Conservation (phyloP, 2,888 invertebrate species). For the Mesoligia furuncula region DNA sequence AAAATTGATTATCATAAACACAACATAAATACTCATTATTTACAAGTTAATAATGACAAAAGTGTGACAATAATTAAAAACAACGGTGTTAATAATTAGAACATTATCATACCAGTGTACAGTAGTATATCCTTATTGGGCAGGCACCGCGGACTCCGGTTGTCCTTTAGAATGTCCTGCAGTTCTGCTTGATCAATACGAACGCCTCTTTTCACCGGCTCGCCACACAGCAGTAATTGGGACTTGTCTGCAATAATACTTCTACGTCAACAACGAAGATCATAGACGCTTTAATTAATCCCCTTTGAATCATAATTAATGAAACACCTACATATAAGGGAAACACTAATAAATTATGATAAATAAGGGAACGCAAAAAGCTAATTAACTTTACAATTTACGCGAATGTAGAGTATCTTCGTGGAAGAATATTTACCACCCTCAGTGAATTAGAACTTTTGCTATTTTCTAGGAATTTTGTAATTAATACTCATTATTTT, state of each 20-base stretch:
- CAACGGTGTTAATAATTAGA: conserved; percentile 11
- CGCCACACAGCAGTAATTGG: conserved; percentile 92
- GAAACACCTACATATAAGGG: conserved; percentile 34
- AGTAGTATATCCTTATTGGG: conserved; percentile 92
- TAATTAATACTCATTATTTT: background rate
- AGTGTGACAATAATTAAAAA: conserved; percentile 12
- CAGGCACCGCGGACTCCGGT: conserved; percentile 92
- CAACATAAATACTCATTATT: conserved; percentile 24
- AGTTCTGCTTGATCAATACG: conserved; percentile 87
- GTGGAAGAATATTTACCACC: conserved; percentile 29
- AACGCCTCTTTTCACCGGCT: conserved; percentile 90
- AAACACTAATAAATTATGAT: conserved; percentile 25
- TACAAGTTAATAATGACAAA: background rate
- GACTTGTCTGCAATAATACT: conserved; percentile 91
- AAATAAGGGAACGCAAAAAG: conserved; percentile 25
- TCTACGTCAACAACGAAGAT: conserved; percentile 13
- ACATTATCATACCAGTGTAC: conserved; percentile 89
- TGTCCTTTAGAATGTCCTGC: conserved; percentile 87
- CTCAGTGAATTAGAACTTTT: background rate
- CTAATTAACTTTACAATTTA: conserved; percentile 24
- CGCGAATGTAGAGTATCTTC: conserved; percentile 8
- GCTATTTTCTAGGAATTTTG: background rate
- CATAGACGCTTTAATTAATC: conserved; percentile 14
- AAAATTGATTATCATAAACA: conserved; percentile 14
- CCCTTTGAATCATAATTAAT: conserved; percentile 26